Base-by-base conservation (phyloP, 2,888 invertebrate species). In the Drosophila testacea region DNA sequence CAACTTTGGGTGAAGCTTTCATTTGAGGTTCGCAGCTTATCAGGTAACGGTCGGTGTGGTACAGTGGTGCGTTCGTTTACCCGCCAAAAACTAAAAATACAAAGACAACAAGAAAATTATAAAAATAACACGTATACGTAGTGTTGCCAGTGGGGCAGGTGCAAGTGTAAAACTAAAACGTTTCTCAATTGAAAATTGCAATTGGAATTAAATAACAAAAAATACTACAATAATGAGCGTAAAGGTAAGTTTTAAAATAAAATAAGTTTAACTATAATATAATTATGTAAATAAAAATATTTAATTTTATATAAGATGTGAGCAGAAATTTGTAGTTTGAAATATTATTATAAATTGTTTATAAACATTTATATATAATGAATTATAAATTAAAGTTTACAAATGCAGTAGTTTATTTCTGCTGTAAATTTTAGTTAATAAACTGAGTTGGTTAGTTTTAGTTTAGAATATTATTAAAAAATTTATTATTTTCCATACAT, bases 1-100 rank as follows among this genome's bases (percentile, higher is more conserved):
- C 75, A 80, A 74, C 79, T 69, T 75, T 79, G 79, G 55, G 62
- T 59, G 66, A 69, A 79, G 84, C 84, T 79, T 85, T 86, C 91
- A 91, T 90, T 91, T 89, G 79, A 78, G 81, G 81, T 76, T 85
- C 63, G 79, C 77, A 77, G 71, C 73, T 79, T 81, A 81, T 83
- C 70, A 88, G 71, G 70, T 68, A 78, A 81, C 84, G 79, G 72
- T 69, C 73, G 82, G 48, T 64, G 51, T 42, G 39, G 41, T 54
- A 32, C 41, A 30, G 54, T 54, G 47, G 30, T 47, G 46, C 11
- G 62, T 70, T 64, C 62, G 54, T 47, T 70, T 74, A 39, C 54
- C 50, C 83, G 82, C 69, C 68, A 69, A 73, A 70, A 73, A 7
- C 16, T 60, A 46, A 28, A 28, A 38, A 57, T 16, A n/a, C 36